phyloP scores from a whole-genome alignment of 2,797 vertebrate genomes.

The Girardinus metallicus region DNA sequence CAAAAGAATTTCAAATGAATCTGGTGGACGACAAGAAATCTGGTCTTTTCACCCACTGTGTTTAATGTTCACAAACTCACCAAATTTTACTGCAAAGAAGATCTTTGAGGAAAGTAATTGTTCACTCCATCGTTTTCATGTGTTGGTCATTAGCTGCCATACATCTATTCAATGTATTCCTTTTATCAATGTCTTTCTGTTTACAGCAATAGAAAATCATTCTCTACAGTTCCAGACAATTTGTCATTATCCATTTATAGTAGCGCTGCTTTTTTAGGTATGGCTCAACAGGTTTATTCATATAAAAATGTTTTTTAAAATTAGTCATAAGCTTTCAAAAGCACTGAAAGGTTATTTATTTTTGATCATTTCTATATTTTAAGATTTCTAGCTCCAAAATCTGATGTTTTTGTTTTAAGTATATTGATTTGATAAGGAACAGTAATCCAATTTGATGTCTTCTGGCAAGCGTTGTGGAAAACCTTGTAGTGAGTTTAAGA shows the following conservation, averaged over 20 bases:
- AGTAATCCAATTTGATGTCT: slow-evolving; percentile 31
- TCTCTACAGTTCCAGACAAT: neutral
- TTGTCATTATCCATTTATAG: neutral
- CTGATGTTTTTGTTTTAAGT: neutral
- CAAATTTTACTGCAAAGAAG: neutral
- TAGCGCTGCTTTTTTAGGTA: neutral
- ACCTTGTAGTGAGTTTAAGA: slow-evolving; percentile 34
- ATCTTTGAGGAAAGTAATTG: neutral
- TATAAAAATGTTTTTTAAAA: neutral
- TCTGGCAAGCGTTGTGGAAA: slow-evolving; percentile 12
- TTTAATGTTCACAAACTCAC: neutral
- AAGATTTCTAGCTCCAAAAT: neutral
- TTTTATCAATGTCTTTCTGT: neutral
- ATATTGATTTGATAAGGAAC: slow-evolving; percentile 18
- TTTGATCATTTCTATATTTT: neutral
- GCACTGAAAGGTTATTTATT: neutral
- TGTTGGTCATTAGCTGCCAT: neutral
- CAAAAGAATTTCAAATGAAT: neutral
- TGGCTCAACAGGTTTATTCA: neutral
- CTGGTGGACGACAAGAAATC: neutral
- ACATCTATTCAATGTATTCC: neutral
- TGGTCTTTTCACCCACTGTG: neutral
- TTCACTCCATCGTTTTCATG: neutral
- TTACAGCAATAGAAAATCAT: neutral
- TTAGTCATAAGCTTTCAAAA: neutral